These are phyloP conservation scores for Acanthochromis polyacanthus DNA, from an alignment of 2,113 vertebrate species.

Conservation along the genomic window DNA sequence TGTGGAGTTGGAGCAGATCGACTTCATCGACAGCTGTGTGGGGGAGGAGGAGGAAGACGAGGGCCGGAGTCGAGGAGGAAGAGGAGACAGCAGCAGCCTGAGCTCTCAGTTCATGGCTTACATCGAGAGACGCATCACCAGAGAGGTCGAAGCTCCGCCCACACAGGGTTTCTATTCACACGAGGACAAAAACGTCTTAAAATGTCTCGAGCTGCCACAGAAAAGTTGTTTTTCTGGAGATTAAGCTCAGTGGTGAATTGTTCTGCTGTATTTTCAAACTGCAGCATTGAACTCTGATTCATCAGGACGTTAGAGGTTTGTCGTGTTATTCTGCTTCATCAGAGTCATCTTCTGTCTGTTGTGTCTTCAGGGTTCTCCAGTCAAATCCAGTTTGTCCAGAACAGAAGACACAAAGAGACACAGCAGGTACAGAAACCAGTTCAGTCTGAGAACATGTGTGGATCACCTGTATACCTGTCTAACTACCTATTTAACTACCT, in stretches of 20 bases:
- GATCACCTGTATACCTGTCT: background rate
- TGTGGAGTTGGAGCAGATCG: slow-evolving; percentile 75
- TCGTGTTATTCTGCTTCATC: too few species aligned
- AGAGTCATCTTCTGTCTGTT: slow-evolving; percentile 27
- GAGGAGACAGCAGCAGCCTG: slow-evolving; percentile 63
- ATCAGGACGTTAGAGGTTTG: too few species aligned
- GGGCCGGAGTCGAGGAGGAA: slow-evolving; percentile 27
- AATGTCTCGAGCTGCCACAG: too few species aligned
- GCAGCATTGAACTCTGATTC: too few species aligned
- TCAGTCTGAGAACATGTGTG: background rate
- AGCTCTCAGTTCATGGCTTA: slow-evolving; percentile 83
- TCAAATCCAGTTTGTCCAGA: slow-evolving; percentile 82
- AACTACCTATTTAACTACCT: background rate
- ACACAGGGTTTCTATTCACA: background rate
- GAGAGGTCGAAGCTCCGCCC: slow-evolving; percentile 59
- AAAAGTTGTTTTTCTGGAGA: too few species aligned
- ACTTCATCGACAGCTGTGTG: slow-evolving; percentile 78
- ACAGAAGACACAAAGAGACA: slow-evolving; percentile 87
- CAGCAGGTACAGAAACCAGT: slow-evolving; percentile 81
- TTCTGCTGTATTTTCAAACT: too few species aligned
- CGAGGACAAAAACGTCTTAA: too few species aligned
- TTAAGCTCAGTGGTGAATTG: too few species aligned
- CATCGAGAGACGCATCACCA: slow-evolving; percentile 78
- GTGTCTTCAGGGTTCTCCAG: slow-evolving; percentile 85
- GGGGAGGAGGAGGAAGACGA: slow-evolving; percentile 71